Evolutionary conservation across 2,888 invertebrate species (phyloP).

Genomic region (Fragum sueziense): DNA sequence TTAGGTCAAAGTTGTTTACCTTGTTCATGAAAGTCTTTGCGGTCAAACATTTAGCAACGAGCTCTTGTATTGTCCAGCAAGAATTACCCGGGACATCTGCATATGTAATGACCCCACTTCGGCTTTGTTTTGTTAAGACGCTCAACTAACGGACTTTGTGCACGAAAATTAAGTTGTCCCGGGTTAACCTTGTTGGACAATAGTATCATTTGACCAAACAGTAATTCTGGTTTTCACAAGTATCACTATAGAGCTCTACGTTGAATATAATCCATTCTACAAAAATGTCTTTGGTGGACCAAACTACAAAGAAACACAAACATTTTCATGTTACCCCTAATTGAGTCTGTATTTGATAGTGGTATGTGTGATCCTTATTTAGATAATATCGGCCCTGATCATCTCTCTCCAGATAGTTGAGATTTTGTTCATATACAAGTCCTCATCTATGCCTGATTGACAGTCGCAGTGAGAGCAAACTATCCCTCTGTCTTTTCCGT

Average conservation of each 20-base stretch:
- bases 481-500: too few species aligned
- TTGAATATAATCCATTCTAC: constrained; percentile 3
- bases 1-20: not conserved
- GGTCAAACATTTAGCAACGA: constrained; percentile 4
- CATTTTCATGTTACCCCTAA: constrained; percentile 8
- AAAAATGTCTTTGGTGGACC: not conserved
- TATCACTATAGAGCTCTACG: not conserved
- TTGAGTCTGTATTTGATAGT: constrained; percentile 16
- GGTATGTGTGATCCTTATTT: constrained; percentile 3
- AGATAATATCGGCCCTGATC: not conserved
- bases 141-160: too few species aligned
- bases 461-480: too few species aligned
- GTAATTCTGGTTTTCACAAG: not conserved
- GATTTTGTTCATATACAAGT: not conserved
- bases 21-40: not conserved
- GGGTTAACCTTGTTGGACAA: too few species aligned
- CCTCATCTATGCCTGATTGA: too few species aligned
- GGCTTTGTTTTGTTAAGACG: too few species aligned
- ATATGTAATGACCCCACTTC: too few species aligned
- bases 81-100: too few species aligned
- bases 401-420: not conserved
- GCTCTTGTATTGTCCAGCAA: too few species aligned
- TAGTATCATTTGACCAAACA: not conserved
- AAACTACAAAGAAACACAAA: constrained; percentile 14
- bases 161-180: too few species aligned